Evolutionary conservation across 2,888 invertebrate species (phyloP).

Genomic region (Scotopteryx bipunctaria): DNA sequence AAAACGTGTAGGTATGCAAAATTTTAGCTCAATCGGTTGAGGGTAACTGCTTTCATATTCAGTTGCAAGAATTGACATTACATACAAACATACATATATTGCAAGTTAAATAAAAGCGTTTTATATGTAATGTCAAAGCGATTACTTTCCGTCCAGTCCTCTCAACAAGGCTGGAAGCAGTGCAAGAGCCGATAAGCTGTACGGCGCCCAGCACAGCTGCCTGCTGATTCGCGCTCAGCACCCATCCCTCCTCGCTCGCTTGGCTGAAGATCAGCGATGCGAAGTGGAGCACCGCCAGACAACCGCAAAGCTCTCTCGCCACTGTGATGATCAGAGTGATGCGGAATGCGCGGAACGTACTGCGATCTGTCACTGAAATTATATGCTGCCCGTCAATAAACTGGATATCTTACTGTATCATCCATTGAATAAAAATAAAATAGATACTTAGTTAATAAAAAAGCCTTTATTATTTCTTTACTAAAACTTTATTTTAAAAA

Average conservation of each 20-base stretch:
- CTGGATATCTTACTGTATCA: no score
- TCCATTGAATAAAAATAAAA: no score
- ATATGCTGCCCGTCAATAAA: background rate
- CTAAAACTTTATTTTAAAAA: no score
- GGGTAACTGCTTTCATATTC: no score
- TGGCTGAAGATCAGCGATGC: constrained; percentile 75
- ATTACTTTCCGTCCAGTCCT: constrained; percentile 73
- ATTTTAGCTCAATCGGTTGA: no score
- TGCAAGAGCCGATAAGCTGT: constrained; percentile 69
- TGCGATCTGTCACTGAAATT: constrained; percentile 61
- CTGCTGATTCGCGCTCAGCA: constrained; percentile 70
- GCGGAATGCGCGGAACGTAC: constrained; percentile 77
- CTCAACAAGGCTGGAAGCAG: constrained; percentile 71
- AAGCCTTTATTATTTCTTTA: no score
- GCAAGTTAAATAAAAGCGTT: no score
- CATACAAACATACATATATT: no score
- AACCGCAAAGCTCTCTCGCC: constrained; percentile 74
- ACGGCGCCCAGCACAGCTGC: constrained; percentile 67
- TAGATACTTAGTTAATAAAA: no score
- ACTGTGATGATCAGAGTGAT: constrained; percentile 77
- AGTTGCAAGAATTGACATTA: no score
- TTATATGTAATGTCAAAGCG: no score
- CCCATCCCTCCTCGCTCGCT: constrained; percentile 57
- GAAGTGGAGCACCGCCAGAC: constrained; percentile 73
- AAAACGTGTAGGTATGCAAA: no score